These are phyloP conservation scores for Bombylius major DNA, from an alignment of 2,888 invertebrate genomes.

Conservation along the genomic window DNA sequence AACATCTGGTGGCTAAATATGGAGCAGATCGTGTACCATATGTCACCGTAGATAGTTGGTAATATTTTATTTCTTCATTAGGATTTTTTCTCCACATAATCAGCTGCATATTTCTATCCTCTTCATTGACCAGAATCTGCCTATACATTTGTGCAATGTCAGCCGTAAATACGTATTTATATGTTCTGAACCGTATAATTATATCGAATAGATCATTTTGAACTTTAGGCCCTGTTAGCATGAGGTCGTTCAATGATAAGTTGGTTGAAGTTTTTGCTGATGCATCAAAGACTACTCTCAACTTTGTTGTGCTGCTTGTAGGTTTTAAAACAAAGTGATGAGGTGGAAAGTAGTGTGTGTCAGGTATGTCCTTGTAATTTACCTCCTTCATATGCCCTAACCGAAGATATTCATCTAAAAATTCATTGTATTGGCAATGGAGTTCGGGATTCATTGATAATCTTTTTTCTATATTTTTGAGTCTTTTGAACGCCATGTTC, in stretches of 20 bases:
- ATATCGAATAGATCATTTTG: constrained; percentile 5
- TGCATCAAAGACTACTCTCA: too few relatives aligned
- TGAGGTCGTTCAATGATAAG: not conserved
- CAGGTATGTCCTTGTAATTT: too few relatives aligned
- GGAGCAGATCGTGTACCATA: constrained; percentile 3
- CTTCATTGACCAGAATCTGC: not conserved
- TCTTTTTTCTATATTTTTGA: too few relatives aligned
- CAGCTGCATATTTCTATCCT: not conserved
- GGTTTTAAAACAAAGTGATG: too few relatives aligned
- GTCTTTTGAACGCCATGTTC: too few relatives aligned
- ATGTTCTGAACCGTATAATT: constrained; percentile 2
- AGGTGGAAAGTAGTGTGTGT: too few relatives aligned
- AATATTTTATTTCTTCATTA: constrained; percentile 23
- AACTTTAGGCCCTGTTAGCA: constrained; percentile 6
- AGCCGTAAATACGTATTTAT: constrained; percentile 16
- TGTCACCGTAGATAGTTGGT: constrained; percentile 21
- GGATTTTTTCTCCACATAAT: not conserved
- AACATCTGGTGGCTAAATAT: not conserved
- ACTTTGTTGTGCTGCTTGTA: too few relatives aligned
- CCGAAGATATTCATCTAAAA: too few relatives aligned
- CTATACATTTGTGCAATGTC: constrained; percentile 13
- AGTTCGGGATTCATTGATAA: too few relatives aligned
- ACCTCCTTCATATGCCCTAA: too few relatives aligned
- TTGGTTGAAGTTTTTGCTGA: too few relatives aligned
- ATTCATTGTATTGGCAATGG: too few relatives aligned